Evolutionary conservation across 2,113 vertebrate genomes (phyloP).

Genomic region (Panurus biarmicus): DNA sequence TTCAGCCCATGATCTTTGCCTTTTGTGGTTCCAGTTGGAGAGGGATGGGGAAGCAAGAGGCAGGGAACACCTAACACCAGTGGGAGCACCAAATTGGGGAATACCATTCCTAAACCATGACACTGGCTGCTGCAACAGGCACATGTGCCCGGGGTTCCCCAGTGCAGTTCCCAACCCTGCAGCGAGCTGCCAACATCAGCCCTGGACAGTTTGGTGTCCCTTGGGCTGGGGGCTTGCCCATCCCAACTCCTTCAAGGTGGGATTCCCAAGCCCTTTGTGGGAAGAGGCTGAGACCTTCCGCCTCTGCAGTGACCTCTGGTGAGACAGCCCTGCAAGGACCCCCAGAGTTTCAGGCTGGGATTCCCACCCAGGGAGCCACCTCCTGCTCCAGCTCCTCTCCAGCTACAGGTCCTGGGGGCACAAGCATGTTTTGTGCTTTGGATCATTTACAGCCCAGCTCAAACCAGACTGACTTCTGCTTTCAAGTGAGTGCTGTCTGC

Average conservation of each 20-base stretch:
- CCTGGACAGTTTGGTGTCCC: fast-evolving
- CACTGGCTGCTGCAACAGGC: background rate
- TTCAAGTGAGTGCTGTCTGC: background rate
- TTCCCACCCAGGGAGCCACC: background rate
- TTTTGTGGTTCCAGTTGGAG: background rate
- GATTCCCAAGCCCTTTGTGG: background rate
- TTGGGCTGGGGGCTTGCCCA: background rate
- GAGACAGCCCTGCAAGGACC: background rate
- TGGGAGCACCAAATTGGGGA: background rate
- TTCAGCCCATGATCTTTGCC: background rate
- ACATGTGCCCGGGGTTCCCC: background rate
- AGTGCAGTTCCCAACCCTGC: background rate
- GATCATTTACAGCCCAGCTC: background rate
- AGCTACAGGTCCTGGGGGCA: fast-evolving
- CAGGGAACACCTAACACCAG: background rate
- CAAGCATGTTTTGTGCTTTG: fast-evolving
- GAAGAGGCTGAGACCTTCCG: background rate
- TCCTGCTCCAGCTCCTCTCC: background rate
- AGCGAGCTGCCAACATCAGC: fast-evolving
- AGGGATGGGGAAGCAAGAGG: background rate
- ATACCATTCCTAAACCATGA: background rate
- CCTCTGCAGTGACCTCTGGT: background rate
- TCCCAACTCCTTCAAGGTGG: background rate
- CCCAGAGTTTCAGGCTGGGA: fast-evolving
- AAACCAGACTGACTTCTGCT: background rate